A percentile compares a stretch with the other conserved stretches of the same genome.
phyloP scores from a whole-genome alignment of 2,888 invertebrate genomes.

The Morinoia aosen region DNA sequence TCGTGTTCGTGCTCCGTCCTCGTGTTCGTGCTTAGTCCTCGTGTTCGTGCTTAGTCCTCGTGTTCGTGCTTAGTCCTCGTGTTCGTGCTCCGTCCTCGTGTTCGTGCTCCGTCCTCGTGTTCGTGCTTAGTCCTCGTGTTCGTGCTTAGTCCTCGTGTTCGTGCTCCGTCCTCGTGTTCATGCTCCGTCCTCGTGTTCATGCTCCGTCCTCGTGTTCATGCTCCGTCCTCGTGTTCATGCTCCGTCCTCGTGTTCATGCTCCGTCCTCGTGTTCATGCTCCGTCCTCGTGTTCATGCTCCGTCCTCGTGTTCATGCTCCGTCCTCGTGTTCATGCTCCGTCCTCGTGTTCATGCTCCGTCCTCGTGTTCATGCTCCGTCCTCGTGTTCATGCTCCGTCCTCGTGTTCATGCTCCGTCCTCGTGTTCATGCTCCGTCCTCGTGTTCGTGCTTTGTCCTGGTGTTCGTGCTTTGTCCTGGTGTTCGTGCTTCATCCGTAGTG shows the following conservation, averaged over 20 bases:
- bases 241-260: background rate
- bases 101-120: background rate
- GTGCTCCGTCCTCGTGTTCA: too few relatives aligned
- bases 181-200: background rate
- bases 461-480: background rate
- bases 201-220: background rate
- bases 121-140: background rate
- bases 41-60: too few relatives aligned
- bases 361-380: background rate
- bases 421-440: background rate
- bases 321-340: background rate
- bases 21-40: background rate
- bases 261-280: background rate
- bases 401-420: too few relatives aligned
- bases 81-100: background rate
- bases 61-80: background rate
- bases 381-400: too few relatives aligned
- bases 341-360: background rate
- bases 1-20: background rate
- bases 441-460: background rate
- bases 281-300: too few relatives aligned
- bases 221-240: background rate
- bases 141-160: background rate
- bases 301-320: background rate
- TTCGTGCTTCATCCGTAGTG: background rate